Evolutionary conservation across 2,888 invertebrate species (phyloP).

Genomic region (Julus scandinavius): DNA sequence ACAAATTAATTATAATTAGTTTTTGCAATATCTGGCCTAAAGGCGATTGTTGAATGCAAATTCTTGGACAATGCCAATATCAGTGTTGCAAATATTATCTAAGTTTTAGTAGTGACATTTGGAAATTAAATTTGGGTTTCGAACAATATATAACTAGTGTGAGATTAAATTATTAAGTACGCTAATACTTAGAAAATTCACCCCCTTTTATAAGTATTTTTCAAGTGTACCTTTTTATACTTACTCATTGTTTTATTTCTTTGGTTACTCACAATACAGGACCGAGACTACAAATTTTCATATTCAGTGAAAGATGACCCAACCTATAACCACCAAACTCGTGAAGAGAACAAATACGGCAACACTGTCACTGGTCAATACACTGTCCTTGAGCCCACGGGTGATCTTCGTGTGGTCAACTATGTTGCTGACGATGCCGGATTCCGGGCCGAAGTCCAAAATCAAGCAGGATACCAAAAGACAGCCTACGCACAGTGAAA

Average conservation of each 20-base stretch:
- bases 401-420: constrained; percentile 57
- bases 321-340: constrained; percentile 58
- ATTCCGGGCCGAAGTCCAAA: constrained; percentile 58
- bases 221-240: too few relatives aligned
- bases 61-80: too few relatives aligned
- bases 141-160: too few relatives aligned
- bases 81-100: too few relatives aligned
- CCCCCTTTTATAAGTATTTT: too few relatives aligned
- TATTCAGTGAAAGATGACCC: constrained; percentile 58
- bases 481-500: background rate
- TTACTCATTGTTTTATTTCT: background rate
- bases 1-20: too few relatives aligned
- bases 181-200: too few relatives aligned
- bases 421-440: constrained; percentile 58
- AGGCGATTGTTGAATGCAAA: too few relatives aligned
- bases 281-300: constrained; percentile 57
- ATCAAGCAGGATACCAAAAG: constrained; percentile 56
- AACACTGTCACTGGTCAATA: constrained; percentile 58
- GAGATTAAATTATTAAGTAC: too few relatives aligned
- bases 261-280: constrained; percentile 48
- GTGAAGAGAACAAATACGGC: constrained; percentile 58
- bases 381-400: constrained; percentile 58
- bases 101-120: too few relatives aligned
- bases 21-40: too few relatives aligned
- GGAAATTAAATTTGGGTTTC: too few relatives aligned